phyloP scores from a whole-genome alignment of 2,888 invertebrate genomes.

The Acanthoscelides obtectus region DNA sequence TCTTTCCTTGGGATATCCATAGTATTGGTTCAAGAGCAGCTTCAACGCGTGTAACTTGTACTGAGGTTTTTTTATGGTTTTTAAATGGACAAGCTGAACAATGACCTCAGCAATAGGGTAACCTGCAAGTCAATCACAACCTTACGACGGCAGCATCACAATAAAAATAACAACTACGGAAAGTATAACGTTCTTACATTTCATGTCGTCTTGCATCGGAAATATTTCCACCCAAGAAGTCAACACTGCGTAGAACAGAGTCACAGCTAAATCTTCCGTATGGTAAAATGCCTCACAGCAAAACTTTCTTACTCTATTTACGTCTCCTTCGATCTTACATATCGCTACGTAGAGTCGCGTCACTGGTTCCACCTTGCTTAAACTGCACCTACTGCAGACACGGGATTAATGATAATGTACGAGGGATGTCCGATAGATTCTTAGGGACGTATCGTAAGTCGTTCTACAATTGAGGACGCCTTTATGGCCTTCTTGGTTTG shows the following conservation, averaged over 20 bases:
- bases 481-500: too few species aligned
- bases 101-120: conserved; percentile 42
- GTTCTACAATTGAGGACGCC: too few species aligned
- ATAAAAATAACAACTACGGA: not conserved
- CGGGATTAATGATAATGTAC: too few species aligned
- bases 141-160: too few species aligned
- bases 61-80: conserved; percentile 30
- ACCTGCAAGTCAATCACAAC: conserved; percentile 34
- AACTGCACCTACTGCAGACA: conserved; percentile 2
- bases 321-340: conserved; percentile 38
- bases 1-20: conserved; percentile 42
- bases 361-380: conserved; percentile 19
- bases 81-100: conserved; percentile 40
- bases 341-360: conserved; percentile 35
- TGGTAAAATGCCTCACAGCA: conserved; percentile 48
- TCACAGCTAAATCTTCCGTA: conserved; percentile 40
- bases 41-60: conserved; percentile 39
- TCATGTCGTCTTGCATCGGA: conserved; percentile 38
- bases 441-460: too few species aligned
- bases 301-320: conserved; percentile 45
- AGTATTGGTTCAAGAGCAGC: conserved; percentile 39
- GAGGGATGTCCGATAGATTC: too few species aligned
- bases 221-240: conserved; percentile 49
- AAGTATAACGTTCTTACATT: conserved; percentile 26
- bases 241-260: conserved; percentile 43